Conservation (phyloP, 2,113 vertebrate genomes). For the Montifringilla adamsi region DNA sequence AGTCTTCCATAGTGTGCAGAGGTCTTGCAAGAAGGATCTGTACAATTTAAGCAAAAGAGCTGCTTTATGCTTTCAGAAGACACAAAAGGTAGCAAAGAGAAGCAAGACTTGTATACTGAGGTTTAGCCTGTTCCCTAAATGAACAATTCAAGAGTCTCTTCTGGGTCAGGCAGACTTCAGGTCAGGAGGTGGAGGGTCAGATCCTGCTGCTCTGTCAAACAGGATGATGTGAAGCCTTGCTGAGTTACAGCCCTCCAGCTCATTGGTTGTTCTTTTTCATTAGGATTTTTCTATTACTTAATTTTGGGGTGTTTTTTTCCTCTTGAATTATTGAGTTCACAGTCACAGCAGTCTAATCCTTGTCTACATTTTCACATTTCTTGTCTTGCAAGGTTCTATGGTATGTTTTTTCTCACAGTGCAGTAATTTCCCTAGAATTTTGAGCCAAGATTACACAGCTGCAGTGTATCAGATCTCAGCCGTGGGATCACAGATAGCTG, state of each 20-base stretch:
- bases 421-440: neutral
- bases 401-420: neutral
- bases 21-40: neutral
- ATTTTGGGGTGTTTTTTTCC: rapidly evolving
- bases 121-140: rapidly evolving
- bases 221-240: neutral
- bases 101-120: neutral
- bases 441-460: neutral
- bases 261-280: neutral
- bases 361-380: neutral
- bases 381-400: neutral
- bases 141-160: neutral
- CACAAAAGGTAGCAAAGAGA: neutral
- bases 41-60: neutral
- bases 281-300: neutral
- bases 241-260: neutral
- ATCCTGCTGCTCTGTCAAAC: neutral
- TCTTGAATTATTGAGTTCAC: neutral
- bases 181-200: neutral
- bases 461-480: neutral
- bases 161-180: neutral
- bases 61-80: neutral
- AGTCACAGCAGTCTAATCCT: neutral
- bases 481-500: neutral
- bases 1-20: neutral